Base-by-base conservation (phyloP, 1,140 invertebrate genomes). In the Drosophila baimaii region DNA sequence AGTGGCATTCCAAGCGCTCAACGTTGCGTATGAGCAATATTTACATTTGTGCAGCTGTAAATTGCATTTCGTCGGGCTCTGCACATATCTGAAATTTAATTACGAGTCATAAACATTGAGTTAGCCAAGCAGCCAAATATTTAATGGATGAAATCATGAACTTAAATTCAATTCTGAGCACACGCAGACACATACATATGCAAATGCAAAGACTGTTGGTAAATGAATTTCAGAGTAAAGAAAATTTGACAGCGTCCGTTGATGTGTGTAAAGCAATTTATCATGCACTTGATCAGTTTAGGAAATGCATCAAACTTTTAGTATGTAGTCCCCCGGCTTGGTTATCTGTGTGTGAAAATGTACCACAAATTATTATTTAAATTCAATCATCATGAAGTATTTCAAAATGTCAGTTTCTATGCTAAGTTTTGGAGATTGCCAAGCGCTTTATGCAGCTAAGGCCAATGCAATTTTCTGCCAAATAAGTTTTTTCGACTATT, bases 1-100 rank as follows among this genome's bases (percentile, higher is more conserved):
- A 35, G 49, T 33, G 37, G 46, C 33, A 76, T 77, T 66, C 70
- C 72, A 55, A 17, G 3, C 47, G 52, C 25, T 19, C 79, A 80
- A 71, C 79, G 77, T 83, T 88, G 83, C 84, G 83, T 80, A 88
- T 89, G 72, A 66, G 79, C 55, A 51, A 88, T 82, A 88, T 86
- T 82, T 77, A 77, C 55, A 88, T 77, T 79, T 77, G 59, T 59
- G 35, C 56, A 77, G 64, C 71, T 72, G 79, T 72, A 86, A 86
- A 86, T 86, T 86, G 79, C 72, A 88, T 86, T 88, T 73, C 51
- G 47, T 51, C 43, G 19, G 19, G 33, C 27, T 17, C 58, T 29
- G 63, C 65, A 61, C 68, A 68, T 83, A 66, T 46, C 37, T 43
- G 17, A 88, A 86, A 86, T 86, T 72, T 77, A 88, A 88, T 89